Conservation (phyloP, 92 coral and sea anemone species). For the Parazoanthus darwini region DNA sequence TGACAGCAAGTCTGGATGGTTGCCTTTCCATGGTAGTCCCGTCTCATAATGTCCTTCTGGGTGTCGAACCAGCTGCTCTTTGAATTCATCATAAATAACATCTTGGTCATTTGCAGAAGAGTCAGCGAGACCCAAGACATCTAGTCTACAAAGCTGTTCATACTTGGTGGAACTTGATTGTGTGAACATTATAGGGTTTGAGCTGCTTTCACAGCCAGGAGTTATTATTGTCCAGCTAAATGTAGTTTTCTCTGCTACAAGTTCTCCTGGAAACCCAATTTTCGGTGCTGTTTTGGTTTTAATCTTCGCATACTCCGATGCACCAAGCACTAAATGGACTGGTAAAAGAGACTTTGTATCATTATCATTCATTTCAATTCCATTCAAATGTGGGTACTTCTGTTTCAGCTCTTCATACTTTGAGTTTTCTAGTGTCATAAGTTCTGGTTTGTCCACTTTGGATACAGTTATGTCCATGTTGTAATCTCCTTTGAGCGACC, state of each 20-base stretch:
- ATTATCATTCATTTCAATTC: slow-evolving; percentile 44
- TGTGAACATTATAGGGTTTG: slow-evolving; percentile 11
- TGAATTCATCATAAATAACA: slow-evolving; percentile 25
- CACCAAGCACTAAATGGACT: slow-evolving; percentile 55
- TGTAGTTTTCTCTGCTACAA: slow-evolving; percentile 46
- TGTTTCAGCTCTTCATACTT: slow-evolving; percentile 42
- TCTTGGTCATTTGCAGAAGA: slow-evolving; percentile 42
- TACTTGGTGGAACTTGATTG: slow-evolving; percentile 29
- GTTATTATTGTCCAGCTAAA: slow-evolving; percentile 55
- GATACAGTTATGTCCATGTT: slow-evolving; percentile 42
- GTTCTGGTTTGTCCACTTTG: slow-evolving; percentile 50
- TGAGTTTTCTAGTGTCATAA: slow-evolving; percentile 40
- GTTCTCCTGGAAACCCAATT: slow-evolving; percentile 43
- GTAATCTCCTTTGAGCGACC: no score
- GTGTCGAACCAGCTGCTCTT: slow-evolving; percentile 13
- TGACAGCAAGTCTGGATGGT: background rate
- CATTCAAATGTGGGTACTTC: slow-evolving; percentile 46
- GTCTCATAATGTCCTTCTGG: slow-evolving; percentile 17
- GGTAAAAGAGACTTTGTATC: slow-evolving; percentile 53
- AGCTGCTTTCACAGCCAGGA: slow-evolving; percentile 42
- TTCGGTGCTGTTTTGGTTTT: slow-evolving; percentile 26
- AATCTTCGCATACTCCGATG: slow-evolving; percentile 49
- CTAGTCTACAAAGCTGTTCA: slow-evolving; percentile 53
- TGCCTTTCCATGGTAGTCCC: slow-evolving; percentile 6
- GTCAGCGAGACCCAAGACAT: slow-evolving; percentile 53